A percentile compares a stretch with the other conserved stretches of the same genome.
Conservation (phyloP, 2,888 invertebrate species). For the Epirrhoe tristata region DNA sequence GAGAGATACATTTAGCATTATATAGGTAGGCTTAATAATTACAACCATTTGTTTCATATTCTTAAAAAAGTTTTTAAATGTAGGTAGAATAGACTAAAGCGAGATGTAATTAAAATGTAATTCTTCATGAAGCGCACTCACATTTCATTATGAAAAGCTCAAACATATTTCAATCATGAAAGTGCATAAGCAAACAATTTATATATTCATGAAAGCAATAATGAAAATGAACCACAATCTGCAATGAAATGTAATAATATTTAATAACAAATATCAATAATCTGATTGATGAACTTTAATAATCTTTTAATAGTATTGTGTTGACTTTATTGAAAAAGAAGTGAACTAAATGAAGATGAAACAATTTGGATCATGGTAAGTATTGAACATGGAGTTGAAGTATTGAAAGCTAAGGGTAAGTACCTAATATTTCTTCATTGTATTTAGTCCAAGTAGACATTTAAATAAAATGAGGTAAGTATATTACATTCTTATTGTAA, state of each 20-base stretch:
- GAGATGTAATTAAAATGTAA: too few relatives aligned
- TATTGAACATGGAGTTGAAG: neutral
- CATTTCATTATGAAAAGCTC: constrained; percentile 44
- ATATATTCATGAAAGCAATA: constrained; percentile 57
- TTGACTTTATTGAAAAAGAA: neutral
- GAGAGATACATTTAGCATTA: neutral
- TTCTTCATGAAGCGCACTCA: neutral
- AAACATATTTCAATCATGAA: constrained; percentile 56
- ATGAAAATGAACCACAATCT: constrained; percentile 39
- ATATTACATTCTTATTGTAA: neutral
- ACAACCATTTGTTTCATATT: too few relatives aligned
- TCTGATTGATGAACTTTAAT: neutral
- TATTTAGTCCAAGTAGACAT: too few relatives aligned
- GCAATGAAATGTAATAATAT: constrained; percentile 28
- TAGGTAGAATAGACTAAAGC: too few relatives aligned
- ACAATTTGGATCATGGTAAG: neutral
- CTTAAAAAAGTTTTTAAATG: too few relatives aligned
- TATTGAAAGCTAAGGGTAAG: neutral
- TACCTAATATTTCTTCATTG: neutral
- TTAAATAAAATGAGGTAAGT: too few relatives aligned
- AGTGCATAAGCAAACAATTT: constrained; percentile 57
- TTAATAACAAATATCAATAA: constrained; percentile 14
- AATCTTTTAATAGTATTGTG: neutral
- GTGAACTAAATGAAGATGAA: neutral
- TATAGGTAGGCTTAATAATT: neutral